A percentile compares a stretch with the other conserved stretches of the same genome.
These are phyloP conservation scores for Pogonomyrmex californicus DNA, from an alignment of 1,140 invertebrate species.

Conservation along the genomic window DNA sequence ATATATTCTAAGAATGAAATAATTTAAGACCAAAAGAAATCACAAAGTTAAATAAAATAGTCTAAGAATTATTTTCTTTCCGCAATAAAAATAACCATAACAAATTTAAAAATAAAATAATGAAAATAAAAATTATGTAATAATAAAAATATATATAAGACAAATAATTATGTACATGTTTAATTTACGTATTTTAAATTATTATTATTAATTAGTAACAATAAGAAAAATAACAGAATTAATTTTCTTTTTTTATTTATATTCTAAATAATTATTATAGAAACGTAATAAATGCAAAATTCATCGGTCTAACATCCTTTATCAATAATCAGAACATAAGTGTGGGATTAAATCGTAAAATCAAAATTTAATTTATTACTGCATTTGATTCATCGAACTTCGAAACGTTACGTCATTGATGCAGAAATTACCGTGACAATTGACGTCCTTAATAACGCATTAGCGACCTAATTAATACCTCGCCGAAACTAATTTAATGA, in stretches of 20 bases:
- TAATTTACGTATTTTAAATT: background rate
- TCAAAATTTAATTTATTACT: background rate
- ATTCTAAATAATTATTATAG: background rate
- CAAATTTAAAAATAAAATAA: background rate
- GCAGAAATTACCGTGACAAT: constrained; percentile 45
- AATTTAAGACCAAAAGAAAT: background rate
- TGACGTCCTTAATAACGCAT: constrained; percentile 49
- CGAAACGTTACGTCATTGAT: constrained; percentile 21
- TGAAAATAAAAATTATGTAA: background rate
- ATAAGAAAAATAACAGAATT: background rate
- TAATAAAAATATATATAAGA: background rate
- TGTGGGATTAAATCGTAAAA: background rate
- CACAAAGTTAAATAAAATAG: background rate
- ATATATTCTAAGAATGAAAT: background rate
- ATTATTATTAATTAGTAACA: background rate
- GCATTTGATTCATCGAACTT: constrained; percentile 22
- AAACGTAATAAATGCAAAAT: background rate
- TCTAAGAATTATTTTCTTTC: background rate
- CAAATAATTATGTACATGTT: background rate
- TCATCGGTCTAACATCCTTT: background rate
- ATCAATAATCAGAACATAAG: background rate
- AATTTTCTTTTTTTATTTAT: background rate
- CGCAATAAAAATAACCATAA: background rate
- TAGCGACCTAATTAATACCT: constrained; percentile 53
- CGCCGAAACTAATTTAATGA: constrained; percentile 50